Conservation (phyloP, 2,797 vertebrate species). For the Chloroceryle amazona region DNA sequence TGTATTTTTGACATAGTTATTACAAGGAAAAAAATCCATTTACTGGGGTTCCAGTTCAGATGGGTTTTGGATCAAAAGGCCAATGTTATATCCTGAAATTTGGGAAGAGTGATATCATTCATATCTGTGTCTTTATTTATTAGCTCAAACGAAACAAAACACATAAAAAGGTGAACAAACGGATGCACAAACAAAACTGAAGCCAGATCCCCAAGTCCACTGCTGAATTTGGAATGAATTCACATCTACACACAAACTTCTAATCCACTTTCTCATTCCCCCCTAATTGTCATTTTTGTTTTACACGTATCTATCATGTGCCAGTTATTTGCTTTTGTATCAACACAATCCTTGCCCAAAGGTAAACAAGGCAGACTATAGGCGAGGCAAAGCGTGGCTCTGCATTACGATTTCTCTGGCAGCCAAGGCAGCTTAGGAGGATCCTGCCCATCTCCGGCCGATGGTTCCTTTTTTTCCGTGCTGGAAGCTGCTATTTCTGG, state of each 20-base stretch:
- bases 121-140: background rate
- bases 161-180: background rate
- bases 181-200: background rate
- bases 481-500: background rate
- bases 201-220: background rate
- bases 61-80: background rate
- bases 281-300: constrained; percentile 11
- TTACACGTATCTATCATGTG: background rate
- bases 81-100: constrained; percentile 26
- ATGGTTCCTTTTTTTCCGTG: background rate
- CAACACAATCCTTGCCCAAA: constrained; percentile 30
- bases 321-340: constrained; percentile 23
- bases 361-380: constrained; percentile 8
- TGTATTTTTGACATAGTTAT: background rate
- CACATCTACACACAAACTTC: background rate
- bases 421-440: background rate
- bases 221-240: background rate
- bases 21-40: background rate
- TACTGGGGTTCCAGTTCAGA: background rate
- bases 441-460: background rate
- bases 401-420: background rate
- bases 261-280: background rate
- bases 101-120: background rate
- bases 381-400: background rate
- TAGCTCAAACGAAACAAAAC: constrained; percentile 19